Conservation (phyloP, 92 coral and sea anemone genomes). For the Montipora capitata region DNA sequence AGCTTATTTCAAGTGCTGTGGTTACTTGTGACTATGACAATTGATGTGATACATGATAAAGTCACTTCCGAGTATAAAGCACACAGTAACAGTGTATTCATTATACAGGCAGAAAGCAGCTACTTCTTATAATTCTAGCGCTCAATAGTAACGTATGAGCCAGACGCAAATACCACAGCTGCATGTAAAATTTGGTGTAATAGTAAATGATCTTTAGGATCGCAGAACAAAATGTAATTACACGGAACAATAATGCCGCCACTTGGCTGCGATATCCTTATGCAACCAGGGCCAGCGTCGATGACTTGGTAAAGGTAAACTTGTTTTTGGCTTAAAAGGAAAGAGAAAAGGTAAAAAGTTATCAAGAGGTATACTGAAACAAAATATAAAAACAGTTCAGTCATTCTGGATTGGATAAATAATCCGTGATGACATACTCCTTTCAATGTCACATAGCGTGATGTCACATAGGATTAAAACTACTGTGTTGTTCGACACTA, state of each 20-base stretch:
- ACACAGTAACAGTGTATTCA: constrained; percentile 28
- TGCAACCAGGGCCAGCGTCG: constrained; percentile 45
- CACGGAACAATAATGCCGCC: constrained; percentile 51
- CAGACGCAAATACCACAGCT: constrained; percentile 35
- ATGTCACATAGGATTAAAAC: constrained; percentile 36
- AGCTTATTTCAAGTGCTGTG: constrained; percentile 49
- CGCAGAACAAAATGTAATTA: constrained; percentile 41
- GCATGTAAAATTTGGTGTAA: constrained; percentile 38
- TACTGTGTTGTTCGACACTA: constrained; percentile 11
- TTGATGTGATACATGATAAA: background rate
- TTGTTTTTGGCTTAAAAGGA: constrained; percentile 40
- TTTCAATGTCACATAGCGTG: constrained; percentile 25
- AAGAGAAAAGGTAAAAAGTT: constrained; percentile 16
- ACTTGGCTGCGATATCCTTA: constrained; percentile 28
- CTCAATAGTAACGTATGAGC: constrained; percentile 45
- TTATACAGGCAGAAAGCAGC: constrained; percentile 17
- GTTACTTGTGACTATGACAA: constrained; percentile 20
- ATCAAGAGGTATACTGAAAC: constrained; percentile 28
- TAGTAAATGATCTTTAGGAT: constrained; percentile 54
- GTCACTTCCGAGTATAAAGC: constrained; percentile 17
- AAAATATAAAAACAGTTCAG: constrained; percentile 19
- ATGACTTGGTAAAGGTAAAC: constrained; percentile 36
- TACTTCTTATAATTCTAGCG: constrained; percentile 14
- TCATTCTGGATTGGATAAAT: constrained; percentile 30
- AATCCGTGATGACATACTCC: constrained; percentile 31